Percentiles rank a stretch among this genome's conserved stretches.
These are phyloP conservation scores for Danaus plexippus DNA, from an alignment of 1,140 invertebrate species.

Conservation along the genomic window DNA sequence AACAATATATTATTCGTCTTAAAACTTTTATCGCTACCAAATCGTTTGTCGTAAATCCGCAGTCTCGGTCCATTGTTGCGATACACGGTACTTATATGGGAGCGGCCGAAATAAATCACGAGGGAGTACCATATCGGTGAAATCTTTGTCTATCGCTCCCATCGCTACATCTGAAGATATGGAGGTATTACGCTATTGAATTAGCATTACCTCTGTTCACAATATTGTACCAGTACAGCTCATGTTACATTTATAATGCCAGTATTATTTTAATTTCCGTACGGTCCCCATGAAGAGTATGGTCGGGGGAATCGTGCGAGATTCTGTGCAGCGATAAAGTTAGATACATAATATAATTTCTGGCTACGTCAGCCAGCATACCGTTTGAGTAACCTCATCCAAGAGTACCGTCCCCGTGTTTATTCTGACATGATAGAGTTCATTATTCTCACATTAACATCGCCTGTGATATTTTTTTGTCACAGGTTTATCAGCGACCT, in stretches of 20 bases:
- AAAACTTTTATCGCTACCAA: conserved; percentile 65
- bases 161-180: conserved; percentile 54
- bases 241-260: conserved; percentile 44
- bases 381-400: conserved; percentile 15
- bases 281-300: conserved; percentile 26
- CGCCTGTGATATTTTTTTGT: conserved; percentile 32
- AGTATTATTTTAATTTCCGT: conserved; percentile 56
- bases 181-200: conserved; percentile 62
- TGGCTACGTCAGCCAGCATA: conserved; percentile 25
- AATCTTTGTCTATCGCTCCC: conserved; percentile 54
- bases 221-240: conserved; percentile 35
- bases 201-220: conserved; percentile 62
- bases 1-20: conserved; percentile 6
- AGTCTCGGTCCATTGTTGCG: conserved; percentile 55
- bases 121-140: conserved; percentile 62
- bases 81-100: conserved; percentile 61
- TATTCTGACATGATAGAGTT: conserved; percentile 3
- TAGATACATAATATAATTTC: conserved; percentile 47
- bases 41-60: conserved; percentile 64
- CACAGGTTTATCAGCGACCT: conserved; percentile 51
- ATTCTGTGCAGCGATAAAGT: conserved; percentile 40
- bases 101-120: conserved; percentile 68
- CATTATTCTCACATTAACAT: conserved; percentile 38
- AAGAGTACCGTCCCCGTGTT: too few species aligned
- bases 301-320: conserved; percentile 42